Conservation (phyloP, 1,140 invertebrate species). For the Fopius arisanus region DNA sequence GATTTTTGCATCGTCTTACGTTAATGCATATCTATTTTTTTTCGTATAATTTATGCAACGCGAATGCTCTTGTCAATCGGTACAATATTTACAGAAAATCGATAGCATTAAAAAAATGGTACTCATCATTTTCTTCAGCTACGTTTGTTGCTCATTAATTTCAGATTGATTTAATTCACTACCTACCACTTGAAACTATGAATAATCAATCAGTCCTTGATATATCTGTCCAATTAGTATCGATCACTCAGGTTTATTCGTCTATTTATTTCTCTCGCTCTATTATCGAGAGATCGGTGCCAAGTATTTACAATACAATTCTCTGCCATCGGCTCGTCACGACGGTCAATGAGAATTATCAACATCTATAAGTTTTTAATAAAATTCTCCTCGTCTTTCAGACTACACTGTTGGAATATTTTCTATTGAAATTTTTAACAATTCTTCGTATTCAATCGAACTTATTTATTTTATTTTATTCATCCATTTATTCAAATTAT, state of each 20-base stretch:
- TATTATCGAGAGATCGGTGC: neutral
- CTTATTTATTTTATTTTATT: no score
- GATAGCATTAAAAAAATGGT: neutral
- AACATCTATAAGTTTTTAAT: neutral
- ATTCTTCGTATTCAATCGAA: no score
- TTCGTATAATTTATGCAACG: slow-evolving; percentile 25
- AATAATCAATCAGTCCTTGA: slow-evolving; percentile 52
- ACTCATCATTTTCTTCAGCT: slow-evolving; percentile 25
- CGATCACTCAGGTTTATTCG: no score
- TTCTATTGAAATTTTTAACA: no score
- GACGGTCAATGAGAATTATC: neutral
- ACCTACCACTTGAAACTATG: slow-evolving; percentile 48
- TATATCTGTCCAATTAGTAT: slow-evolving; percentile 6
- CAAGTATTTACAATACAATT: neutral
- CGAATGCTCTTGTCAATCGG: neutral
- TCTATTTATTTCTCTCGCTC: neutral
- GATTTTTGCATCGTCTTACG: slow-evolving; percentile 25
- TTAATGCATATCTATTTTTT: slow-evolving; percentile 37
- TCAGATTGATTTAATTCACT: slow-evolving; percentile 36
- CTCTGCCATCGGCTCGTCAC: neutral
- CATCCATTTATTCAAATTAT: no score
- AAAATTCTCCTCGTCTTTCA: neutral
- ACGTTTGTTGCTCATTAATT: slow-evolving; percentile 34
- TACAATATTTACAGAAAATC: neutral
- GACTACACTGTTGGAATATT: no score